Percentiles rank a stretch among this genome's conserved stretches.
phyloP scores from a whole-genome alignment of 1,140 invertebrate species.

The Bombus confusus region DNA sequence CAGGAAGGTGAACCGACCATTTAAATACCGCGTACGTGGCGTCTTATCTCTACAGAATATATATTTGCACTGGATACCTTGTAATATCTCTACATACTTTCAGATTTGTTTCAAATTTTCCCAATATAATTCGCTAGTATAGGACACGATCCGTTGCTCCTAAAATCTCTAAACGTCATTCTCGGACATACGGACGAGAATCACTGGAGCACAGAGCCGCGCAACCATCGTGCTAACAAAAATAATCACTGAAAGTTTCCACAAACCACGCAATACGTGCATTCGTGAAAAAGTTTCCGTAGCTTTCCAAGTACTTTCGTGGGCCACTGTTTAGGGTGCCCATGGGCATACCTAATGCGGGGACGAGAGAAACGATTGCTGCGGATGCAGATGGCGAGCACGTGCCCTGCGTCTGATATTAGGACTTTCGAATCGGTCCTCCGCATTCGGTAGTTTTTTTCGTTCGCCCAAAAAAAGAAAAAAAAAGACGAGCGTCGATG shows the following conservation, averaged over 20 bases:
- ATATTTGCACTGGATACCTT: too few relatives aligned
- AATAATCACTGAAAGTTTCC: not conserved
- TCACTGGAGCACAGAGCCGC: too few relatives aligned
- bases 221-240: too few relatives aligned
- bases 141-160: too few relatives aligned
- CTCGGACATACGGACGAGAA: too few relatives aligned
- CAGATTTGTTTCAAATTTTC: not conserved
- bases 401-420: conserved; percentile 50
- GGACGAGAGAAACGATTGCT: conserved; percentile 6
- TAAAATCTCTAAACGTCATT: too few relatives aligned
- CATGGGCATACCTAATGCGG: not conserved
- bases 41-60: too few relatives aligned
- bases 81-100: not conserved
- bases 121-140: not conserved
- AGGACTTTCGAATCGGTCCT: not conserved
- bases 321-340: conserved; percentile 13
- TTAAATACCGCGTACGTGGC: too few relatives aligned
- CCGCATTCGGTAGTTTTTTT: not conserved
- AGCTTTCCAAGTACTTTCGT: not conserved
- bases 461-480: not conserved
- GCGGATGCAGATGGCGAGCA: conserved; percentile 63
- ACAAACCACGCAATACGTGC: not conserved
- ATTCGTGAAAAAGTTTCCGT: not conserved
- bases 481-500: not conserved
- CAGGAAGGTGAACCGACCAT: too few relatives aligned